Percentiles rank a stretch among this genome's conserved stretches.
Evolutionary conservation across 2,113 vertebrate genomes (phyloP).

Genomic region (Fulica atra): DNA sequence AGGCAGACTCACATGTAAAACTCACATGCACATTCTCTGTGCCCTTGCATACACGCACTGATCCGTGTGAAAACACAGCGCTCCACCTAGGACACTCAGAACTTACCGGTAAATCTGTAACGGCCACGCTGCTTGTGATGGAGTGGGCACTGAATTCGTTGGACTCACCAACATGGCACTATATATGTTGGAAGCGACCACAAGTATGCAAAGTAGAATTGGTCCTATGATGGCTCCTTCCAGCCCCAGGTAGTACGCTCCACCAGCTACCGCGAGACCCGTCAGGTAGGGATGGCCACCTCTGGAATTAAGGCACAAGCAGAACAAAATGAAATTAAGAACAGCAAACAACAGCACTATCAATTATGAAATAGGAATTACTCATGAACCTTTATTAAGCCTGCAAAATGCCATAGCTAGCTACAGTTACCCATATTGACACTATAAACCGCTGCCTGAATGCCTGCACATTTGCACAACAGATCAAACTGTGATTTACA

Average conservation of each 20-base stretch:
- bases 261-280: conserved; percentile 93
- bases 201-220: conserved; percentile 96
- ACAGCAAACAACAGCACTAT: not conserved
- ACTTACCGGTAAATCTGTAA: conserved; percentile 82
- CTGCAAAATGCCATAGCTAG: not conserved
- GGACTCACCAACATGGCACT: conserved; percentile 97
- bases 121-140: conserved; percentile 84
- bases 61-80: not conserved
- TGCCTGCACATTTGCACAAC: not conserved
- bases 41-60: rapidly evolving
- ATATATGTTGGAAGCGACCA: conserved; percentile 98
- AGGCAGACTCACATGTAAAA: not conserved
- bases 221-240: conserved; percentile 98
- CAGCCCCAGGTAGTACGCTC: conserved; percentile 94
- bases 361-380: not conserved
- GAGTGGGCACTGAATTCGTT: conserved; percentile 85
- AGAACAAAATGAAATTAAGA: not conserved
- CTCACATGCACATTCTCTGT: not conserved
- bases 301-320: conserved; percentile 67
- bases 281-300: conserved; percentile 97
- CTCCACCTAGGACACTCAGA: not conserved
- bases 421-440: not conserved
- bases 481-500: not conserved
- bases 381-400: not conserved
- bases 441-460: not conserved